Conservation (phyloP, 2,797 vertebrate genomes). For the Vipera ursinii region DNA sequence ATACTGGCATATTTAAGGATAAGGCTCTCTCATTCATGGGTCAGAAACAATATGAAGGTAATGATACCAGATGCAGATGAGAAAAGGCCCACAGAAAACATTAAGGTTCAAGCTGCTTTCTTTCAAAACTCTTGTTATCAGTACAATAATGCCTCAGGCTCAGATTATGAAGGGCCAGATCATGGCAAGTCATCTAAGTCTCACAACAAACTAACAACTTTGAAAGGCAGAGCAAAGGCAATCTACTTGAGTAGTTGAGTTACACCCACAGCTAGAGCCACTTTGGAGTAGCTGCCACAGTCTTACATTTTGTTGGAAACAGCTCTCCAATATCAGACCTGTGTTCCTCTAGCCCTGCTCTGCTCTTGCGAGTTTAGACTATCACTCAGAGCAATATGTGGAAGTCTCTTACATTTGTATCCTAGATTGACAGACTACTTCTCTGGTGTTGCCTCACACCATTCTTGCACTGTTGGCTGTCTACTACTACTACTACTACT, state of each 20-base stretch:
- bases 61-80: neutral
- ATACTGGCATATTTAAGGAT: neutral
- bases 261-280: neutral
- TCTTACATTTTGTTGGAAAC: neutral
- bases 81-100: neutral
- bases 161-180: neutral
- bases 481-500: neutral
- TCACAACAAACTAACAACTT: neutral
- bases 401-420: neutral
- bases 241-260: neutral
- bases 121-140: neutral
- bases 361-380: neutral
- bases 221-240: neutral
- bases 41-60: neutral
- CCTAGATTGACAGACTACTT: neutral
- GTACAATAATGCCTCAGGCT: neutral
- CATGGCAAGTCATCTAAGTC: neutral
- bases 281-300: neutral
- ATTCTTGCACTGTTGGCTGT: neutral
- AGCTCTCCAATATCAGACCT: neutral
- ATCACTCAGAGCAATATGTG: neutral
- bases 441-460: neutral
- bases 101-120: neutral
- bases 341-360: neutral
- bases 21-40: neutral